Conservation (phyloP, 2,797 vertebrate genomes). For the Phrynocephalus guinanensis region DNA sequence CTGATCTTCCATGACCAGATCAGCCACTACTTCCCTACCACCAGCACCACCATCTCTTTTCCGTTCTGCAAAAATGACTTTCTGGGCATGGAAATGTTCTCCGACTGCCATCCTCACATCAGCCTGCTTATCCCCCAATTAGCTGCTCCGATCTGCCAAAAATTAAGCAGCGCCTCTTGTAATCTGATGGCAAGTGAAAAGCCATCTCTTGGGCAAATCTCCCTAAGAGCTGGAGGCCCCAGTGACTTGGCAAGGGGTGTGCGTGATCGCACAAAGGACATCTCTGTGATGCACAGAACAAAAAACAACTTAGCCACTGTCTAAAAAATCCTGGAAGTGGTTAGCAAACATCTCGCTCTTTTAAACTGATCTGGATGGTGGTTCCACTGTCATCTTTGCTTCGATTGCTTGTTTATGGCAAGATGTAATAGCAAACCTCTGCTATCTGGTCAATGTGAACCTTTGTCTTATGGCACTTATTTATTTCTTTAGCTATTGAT, state of each 20-base stretch:
- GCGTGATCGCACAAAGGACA: constrained; percentile 17
- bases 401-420: constrained; percentile 27
- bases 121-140: constrained; percentile 69
- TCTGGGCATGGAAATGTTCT: constrained; percentile 25
- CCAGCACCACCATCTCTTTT: background rate
- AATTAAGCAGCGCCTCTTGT: constrained; percentile 58
- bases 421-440: constrained; percentile 22
- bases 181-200: constrained; percentile 65
- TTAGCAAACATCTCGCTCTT: constrained; percentile 41
- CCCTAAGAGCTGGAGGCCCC: constrained; percentile 36
- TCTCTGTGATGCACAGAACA: constrained; percentile 61
- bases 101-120: constrained; percentile 38
- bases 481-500: constrained; percentile 59
- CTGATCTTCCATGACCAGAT: constrained; percentile 59
- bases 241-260: background rate
- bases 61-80: constrained; percentile 65
- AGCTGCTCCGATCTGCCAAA: constrained; percentile 64
- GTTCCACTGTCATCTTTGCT: constrained; percentile 12
- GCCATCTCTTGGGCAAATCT: constrained; percentile 63
- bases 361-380: constrained; percentile 27
- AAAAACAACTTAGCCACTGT: constrained; percentile 67
- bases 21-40: constrained; percentile 17
- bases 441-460: background rate
- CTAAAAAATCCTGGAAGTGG: constrained; percentile 56
- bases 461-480: constrained; percentile 38